phyloP scores from a whole-genome alignment of 1,140 invertebrate species.

The Parapsyche elsis region DNA sequence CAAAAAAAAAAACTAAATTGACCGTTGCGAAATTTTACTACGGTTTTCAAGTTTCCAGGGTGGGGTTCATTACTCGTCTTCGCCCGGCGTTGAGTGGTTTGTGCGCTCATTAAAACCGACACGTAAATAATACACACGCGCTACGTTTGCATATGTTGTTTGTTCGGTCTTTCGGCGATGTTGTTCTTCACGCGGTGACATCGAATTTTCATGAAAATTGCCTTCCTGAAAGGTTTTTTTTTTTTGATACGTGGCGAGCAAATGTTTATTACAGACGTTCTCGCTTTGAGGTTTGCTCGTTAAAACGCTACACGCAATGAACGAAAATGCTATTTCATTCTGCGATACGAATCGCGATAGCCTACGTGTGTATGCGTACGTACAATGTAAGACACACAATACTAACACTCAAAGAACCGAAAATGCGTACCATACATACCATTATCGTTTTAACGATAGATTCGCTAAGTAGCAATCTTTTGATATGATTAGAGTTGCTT shows the following conservation, averaged over 20 bases:
- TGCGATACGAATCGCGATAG: not conserved
- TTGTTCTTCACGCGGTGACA: not conserved
- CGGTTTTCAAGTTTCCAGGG: not conserved
- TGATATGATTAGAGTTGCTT: no score
- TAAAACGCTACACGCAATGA: constrained; percentile 1
- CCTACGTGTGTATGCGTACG: not conserved
- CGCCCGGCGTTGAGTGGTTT: constrained; percentile 20
- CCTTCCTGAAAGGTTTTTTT: not conserved
- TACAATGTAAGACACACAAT: not conserved
- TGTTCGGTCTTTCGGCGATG: not conserved
- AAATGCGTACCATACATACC: no score
- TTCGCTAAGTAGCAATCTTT: no score
- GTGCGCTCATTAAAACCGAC: constrained; percentile 36
- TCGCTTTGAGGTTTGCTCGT: constrained; percentile 3
- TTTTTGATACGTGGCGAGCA: not conserved
- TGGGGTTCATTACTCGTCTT: constrained; percentile 36
- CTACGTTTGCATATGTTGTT: no score
- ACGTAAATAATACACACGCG: constrained; percentile 28
- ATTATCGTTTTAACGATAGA: no score
- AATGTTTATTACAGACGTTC: constrained; percentile 5
- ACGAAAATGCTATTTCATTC: not conserved
- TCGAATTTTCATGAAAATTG: not conserved
- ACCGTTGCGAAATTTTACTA: not conserved
- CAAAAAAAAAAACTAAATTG: no score
- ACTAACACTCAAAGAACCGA: no score